A percentile compares a stretch with the other conserved stretches of the same genome.
Evolutionary conservation across 2,113 vertebrate species (phyloP).

Genomic region (Sinocyclocheilus maitianheensis): DNA sequence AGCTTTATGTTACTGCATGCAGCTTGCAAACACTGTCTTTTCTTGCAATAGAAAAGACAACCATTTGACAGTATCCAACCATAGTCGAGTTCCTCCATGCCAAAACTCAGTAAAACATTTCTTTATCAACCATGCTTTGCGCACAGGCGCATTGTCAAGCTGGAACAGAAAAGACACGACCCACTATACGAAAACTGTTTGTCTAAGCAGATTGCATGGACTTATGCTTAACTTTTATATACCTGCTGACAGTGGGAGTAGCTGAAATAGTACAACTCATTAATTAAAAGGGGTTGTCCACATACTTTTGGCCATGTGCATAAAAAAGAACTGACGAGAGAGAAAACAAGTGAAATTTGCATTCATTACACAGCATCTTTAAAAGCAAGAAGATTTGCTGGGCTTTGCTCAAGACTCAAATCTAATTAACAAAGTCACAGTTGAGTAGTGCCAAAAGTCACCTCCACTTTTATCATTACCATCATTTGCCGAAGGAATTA

Average conservation of each 20-base stretch:
- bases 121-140: not conserved
- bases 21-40: not conserved
- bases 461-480: conserved; percentile 43
- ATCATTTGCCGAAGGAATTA: conserved; percentile 54
- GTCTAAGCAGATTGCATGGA: not conserved
- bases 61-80: not conserved
- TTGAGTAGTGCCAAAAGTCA: conserved; percentile 44
- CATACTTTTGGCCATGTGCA: not conserved
- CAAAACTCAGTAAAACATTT: not conserved
- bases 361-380: conserved; percentile 4
- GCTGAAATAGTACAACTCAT: not conserved
- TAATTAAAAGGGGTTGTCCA: not conserved
- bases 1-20: not conserved
- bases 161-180: not conserved
- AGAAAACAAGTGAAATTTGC: not conserved
- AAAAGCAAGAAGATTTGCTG: conserved; percentile 29
- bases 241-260: not conserved
- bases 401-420: conserved; percentile 19
- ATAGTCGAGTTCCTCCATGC: not conserved
- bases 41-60: not conserved
- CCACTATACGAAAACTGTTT: not conserved
- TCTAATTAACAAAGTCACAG: conserved; percentile 48
- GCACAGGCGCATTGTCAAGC: not conserved
- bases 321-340: not conserved
- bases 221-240: not conserved